These are phyloP conservation scores for Heliconius hermathena DNA, from an alignment of 1,140 invertebrate genomes.

Conservation along the genomic window DNA sequence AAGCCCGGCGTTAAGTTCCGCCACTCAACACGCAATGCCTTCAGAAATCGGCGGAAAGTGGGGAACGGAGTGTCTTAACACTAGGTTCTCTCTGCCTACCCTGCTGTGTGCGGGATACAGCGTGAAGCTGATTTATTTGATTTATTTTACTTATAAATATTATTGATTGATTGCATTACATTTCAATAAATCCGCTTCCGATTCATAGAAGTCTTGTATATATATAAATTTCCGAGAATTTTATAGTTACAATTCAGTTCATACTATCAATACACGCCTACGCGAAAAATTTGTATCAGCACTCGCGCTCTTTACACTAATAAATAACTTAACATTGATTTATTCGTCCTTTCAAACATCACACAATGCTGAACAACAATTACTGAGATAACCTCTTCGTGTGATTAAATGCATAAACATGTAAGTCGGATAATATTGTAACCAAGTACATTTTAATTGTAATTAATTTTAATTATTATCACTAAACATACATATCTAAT, in stretches of 20 bases:
- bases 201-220: not conserved
- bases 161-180: not conserved
- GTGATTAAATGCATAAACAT: conserved; percentile 26
- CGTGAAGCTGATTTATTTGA: too few relatives aligned
- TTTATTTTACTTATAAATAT: too few relatives aligned
- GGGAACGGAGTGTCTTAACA: too few relatives aligned
- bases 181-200: not conserved
- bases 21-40: too few relatives aligned
- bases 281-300: not conserved
- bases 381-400: conserved; percentile 27
- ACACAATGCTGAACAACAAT: conserved; percentile 30
- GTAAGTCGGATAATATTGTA: conserved; percentile 23
- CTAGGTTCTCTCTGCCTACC: too few relatives aligned
- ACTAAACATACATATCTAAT: not conserved
- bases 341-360: conserved; percentile 23
- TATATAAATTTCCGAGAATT: not conserved
- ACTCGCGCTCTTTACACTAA: conserved; percentile 16
- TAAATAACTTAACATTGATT: conserved; percentile 23
- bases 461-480: not conserved
- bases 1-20: too few relatives aligned
- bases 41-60: too few relatives aligned
- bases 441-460: conserved; percentile 3
- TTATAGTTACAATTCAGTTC: not conserved
- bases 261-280: conserved; percentile 11
- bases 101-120: too few relatives aligned